Base-by-base conservation (phyloP, 1,140 invertebrate genomes). In the Aphelenchoides avenae region DNA sequence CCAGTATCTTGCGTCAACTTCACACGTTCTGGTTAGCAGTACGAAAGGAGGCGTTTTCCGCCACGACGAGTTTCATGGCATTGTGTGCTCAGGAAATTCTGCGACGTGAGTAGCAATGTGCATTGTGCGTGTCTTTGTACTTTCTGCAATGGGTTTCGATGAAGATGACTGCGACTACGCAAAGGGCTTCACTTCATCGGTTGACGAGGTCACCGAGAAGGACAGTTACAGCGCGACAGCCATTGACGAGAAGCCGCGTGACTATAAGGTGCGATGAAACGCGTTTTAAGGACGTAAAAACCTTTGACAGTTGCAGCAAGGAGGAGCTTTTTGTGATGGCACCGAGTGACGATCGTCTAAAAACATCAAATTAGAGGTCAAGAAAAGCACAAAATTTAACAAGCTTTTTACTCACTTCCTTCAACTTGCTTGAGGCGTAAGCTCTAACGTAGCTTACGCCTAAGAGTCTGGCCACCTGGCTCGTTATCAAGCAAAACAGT, bases 321-420 rank as follows among this genome's bases (percentile, higher is more conserved):
- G 15, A 1, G 18, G n/a, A n/a, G n/a, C n/a, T n/a, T n/a, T n/a
- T n/a, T n/a, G n/a, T n/a, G n/a, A n/a, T n/a, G n/a, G n/a, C n/a
- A n/a, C n/a, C n/a, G n/a, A n/a, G n/a, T n/a, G n/a, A n/a, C 15
- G 24, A 3, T 18, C 24, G 24, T 39, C 37, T 20, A 13, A 7
- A 37, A 49, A 7, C 13, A 39, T 13, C 39, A 13, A 49, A 49
- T 44, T 20, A 49, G 50, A 6, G 50, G 6, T 13, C 20, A 43
- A 34, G 42, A 44, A 44, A 44, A 44, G 39, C 11, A 15, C 13
- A 39, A 39, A 11, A 34, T 11, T 11, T n/a, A 11, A 34, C 34
- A n/a, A n/a, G n/a, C n/a, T n/a, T n/a, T n/a, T n/a, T n/a, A n/a
- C n/a, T n/a, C n/a, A 39, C 39, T 15, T 39, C 11, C 11, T 11